Percentiles rank a stretch among this genome's conserved stretches.
Evolutionary conservation across 2,888 invertebrate species (phyloP).

Genomic region (Melinopterus prodromus): DNA sequence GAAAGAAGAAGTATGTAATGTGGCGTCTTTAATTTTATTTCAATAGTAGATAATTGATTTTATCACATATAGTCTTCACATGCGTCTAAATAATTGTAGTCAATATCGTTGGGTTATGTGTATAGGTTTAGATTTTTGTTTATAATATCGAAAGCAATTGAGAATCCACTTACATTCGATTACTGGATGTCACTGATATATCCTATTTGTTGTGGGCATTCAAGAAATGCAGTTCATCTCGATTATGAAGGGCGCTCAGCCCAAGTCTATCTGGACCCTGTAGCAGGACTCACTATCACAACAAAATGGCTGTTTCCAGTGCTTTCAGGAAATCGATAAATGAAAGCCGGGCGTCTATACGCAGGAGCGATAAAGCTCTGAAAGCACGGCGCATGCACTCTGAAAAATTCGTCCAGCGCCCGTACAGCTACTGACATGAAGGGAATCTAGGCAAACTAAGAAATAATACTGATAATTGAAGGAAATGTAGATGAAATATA

Average conservation of each 20-base stretch:
- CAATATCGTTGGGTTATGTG: no score
- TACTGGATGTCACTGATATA: not conserved
- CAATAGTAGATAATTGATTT: no score
- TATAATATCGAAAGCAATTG: not conserved
- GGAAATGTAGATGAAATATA: not conserved
- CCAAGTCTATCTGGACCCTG: not conserved
- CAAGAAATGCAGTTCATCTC: not conserved
- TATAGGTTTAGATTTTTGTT: no score
- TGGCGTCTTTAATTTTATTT: no score
- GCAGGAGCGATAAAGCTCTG: slow-evolving; percentile 49
- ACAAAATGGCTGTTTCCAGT: slow-evolving; percentile 51
- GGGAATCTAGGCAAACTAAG: not conserved
- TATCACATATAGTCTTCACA: no score
- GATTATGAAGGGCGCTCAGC: not conserved
- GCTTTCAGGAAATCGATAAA: slow-evolving; percentile 54
- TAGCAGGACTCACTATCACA: not conserved
- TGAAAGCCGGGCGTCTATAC: slow-evolving; percentile 47
- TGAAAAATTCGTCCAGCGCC: not conserved
- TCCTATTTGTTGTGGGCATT: not conserved
- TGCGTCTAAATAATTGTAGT: no score
- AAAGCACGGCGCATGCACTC: slow-evolving; percentile 39
- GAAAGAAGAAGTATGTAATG: no score
- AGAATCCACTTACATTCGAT: not conserved
- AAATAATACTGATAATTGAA: not conserved
- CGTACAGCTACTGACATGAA: not conserved